A percentile compares a stretch with the other conserved stretches of the same genome.
Evolutionary conservation across 2,797 vertebrate genomes (phyloP).

Genomic region (Myotis pilosus): DNA sequence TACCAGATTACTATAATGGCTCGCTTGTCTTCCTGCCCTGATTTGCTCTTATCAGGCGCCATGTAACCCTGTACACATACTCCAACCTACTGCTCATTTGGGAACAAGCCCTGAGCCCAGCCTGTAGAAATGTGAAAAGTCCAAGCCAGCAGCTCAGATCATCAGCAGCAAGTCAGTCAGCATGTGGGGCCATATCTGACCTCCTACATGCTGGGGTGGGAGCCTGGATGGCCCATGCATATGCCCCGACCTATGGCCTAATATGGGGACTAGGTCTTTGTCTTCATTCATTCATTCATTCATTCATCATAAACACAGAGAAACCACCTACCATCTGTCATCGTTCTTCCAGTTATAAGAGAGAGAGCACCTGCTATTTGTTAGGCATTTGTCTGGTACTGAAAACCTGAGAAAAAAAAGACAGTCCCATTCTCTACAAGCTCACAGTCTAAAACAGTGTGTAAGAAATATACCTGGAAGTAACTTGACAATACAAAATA

Average conservation of each 20-base stretch:
- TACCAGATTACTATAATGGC: background rate
- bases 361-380: background rate
- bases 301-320: background rate
- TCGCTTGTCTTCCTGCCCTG: background rate
- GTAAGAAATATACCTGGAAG: background rate
- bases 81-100: background rate
- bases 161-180: background rate
- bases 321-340: background rate
- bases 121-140: background rate
- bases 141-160: background rate
- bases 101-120: background rate
- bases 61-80: background rate
- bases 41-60: background rate
- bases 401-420: background rate
- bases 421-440: background rate
- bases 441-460: background rate
- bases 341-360: background rate
- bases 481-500: constrained; percentile 5
- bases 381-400: background rate
- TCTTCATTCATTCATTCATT: background rate
- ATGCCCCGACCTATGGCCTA: too few species aligned
- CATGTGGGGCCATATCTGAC: background rate
- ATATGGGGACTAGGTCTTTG: background rate
- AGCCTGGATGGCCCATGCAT: accelerated
- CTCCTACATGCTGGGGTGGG: too few species aligned